These are phyloP conservation scores for Scaptomyza caliginosa DNA, from an alignment of 2,888 invertebrate species.

Conservation along the genomic window DNA sequence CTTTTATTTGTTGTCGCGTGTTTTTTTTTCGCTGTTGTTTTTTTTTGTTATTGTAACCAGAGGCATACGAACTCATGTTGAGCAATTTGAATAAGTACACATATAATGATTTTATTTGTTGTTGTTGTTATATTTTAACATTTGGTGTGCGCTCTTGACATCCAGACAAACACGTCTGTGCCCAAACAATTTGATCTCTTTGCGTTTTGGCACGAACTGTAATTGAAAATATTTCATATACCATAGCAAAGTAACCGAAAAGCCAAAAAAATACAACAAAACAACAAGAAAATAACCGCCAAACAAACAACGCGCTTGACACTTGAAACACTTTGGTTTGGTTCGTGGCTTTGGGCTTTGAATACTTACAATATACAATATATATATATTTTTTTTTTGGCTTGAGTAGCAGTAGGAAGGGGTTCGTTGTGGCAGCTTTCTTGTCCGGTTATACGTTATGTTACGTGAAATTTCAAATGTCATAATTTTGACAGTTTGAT, in stretches of 20 bases:
- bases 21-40: conserved; percentile 19
- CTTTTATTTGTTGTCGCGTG: conserved; percentile 57
- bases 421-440: conserved; percentile 61
- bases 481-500: conserved; percentile 79
- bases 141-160: conserved; percentile 28
- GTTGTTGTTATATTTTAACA: conserved; percentile 7
- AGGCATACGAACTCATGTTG: conserved; percentile 65
- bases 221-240: conserved; percentile 70
- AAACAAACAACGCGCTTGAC: conserved; percentile 66
- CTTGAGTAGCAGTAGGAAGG: conserved; percentile 10
- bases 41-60: conserved; percentile 56
- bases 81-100: conserved; percentile 70
- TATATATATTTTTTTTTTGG: too few relatives aligned
- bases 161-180: conserved; percentile 44
- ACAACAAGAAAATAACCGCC: conserved; percentile 23
- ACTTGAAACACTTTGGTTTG: conserved; percentile 70
- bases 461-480: conserved; percentile 81
- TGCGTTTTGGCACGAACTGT: conserved; percentile 78
- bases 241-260: conserved; percentile 26
- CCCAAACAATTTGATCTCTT: conserved; percentile 67
- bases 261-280: conserved; percentile 9
- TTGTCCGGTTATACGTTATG: conserved; percentile 70
- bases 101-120: conserved; percentile 23
- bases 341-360: conserved; percentile 49
- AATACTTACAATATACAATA: conserved; percentile 1